Evolutionary conservation across 2,888 invertebrate genomes (phyloP).

Genomic region (Nephrotoma guestfalica): DNA sequence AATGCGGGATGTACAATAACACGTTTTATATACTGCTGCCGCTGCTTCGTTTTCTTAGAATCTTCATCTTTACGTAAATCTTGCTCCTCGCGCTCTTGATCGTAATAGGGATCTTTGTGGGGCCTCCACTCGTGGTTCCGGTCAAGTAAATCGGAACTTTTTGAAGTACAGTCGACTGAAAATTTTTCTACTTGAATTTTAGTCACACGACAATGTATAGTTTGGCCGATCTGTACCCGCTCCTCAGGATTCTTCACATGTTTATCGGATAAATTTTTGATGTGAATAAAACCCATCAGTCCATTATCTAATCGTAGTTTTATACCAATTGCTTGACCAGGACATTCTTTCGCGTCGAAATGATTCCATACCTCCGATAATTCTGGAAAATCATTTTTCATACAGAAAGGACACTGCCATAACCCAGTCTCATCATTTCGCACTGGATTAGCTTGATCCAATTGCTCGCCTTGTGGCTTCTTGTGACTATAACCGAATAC

Average conservation of each 20-base stretch:
- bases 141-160: slow-evolving; percentile 82
- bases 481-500: slow-evolving; percentile 72
- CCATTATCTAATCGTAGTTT: slow-evolving; percentile 83
- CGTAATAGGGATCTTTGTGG: slow-evolving; percentile 79
- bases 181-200: slow-evolving; percentile 94
- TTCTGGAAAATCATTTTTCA: slow-evolving; percentile 91
- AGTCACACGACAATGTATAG: slow-evolving; percentile 76
- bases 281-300: slow-evolving; percentile 81
- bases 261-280: slow-evolving; percentile 85
- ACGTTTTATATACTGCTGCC: slow-evolving; percentile 81
- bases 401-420: slow-evolving; percentile 97
- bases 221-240: slow-evolving; percentile 69
- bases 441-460: slow-evolving; percentile 92
- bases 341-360: slow-evolving; percentile 91
- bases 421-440: slow-evolving; percentile 86
- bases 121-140: slow-evolving; percentile 87
- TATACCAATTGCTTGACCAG: slow-evolving; percentile 90
- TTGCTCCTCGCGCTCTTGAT: slow-evolving; percentile 66
- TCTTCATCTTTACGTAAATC: slow-evolving; percentile 67
- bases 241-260: slow-evolving; percentile 88
- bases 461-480: slow-evolving; percentile 82
- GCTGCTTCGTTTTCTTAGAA: slow-evolving; percentile 65
- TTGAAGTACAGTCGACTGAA: slow-evolving; percentile 83
- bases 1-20: slow-evolving; percentile 97
- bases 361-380: slow-evolving; percentile 97